Evolutionary conservation across 2,888 invertebrate species (phyloP), one percentile per base, ranked within the genome.

Genomic region (Parthenolecanium corni): DNA sequence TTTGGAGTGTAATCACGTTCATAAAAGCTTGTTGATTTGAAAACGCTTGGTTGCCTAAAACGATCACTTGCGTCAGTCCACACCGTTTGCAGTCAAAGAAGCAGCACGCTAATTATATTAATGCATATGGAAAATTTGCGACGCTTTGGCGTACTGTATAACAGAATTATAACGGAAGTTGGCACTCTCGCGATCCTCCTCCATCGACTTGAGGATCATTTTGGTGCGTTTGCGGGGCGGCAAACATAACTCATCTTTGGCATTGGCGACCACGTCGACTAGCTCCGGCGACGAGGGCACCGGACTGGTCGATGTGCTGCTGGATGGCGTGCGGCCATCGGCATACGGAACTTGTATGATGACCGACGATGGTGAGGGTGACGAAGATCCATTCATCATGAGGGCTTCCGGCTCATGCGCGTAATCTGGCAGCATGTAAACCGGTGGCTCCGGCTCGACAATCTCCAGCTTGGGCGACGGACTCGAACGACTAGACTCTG

Each of bases 191-290:
- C 73, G 70, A 38, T 74, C 73, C 64, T 70, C 72, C 68, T 80
- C 79, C 83, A 77, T 83, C 70, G 77, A 83, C 75, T 81, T 83
- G 73, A 80, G 79, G 73, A 82, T 89, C 79, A 86, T 81, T 73
- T 86, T 89, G 65, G 78, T 79, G 14, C 89, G 80, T 74, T 89
- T 90, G 65, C 89, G 78, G 3, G 85, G 82, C 3, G 89, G 89
- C 67, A 89, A 74, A 64, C 83, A 85, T 72, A 78, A 77, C 64
- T 78, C 77, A 70, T 82, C 82, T 23, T 80, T 77, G 66, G 76
- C 77, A 2, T 73, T 68, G 3, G 74, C 74, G 0, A 72, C 72
- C 70, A 78, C 71, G 46, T 77, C 77, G 52, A 61, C 73, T 74
- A 6, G 79, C 78, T 64, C 78, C 77, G 1, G 77, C 77, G 68